Evolutionary conservation across 2,888 invertebrate genomes (phyloP), one percentile per base, ranked within the genome.

Genomic region (Mythimna loreyi): DNA sequence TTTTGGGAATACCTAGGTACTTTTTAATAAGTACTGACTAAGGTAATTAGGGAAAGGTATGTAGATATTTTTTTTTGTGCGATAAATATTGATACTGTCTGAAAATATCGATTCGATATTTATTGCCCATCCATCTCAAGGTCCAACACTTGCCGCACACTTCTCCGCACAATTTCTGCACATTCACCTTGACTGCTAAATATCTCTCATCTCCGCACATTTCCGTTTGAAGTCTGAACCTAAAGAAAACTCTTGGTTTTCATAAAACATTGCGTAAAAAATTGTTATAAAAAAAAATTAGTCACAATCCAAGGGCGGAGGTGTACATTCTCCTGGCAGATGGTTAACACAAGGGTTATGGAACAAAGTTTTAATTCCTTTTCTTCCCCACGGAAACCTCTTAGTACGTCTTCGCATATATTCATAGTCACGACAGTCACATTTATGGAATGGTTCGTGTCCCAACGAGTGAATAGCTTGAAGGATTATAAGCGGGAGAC

Each of bases 301-400:
- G 70, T 94, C 93, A 78, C 94, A 94, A 2, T 91, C 91, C 3
- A 87, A 72, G 2, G 87, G 88, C 6, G 92, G 92, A 30, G 90
- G 88, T 66, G 81, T 85, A 82, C 95, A 95, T 74, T 95, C 94
- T 11, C 91, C 93, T 0, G 94, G 93, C 57, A 93, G 76, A 71
- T 89, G 95, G 89, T 98, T 98, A 45, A 92, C 87, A 61, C 97
- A 96, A 9, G 97, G 97, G 90, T 99, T 98, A 95, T 99, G 99
- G 96, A 99, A 98, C 25, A 99, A 93, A n/a, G 97, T 95, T 88
- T 97, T 97, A 82, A 33, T 28, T 28, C 97, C 97, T 50, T 98
- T 99, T 87, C 98, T 98, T 59, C 98, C 98, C 99, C 99, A 99
- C n/a, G 99, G 99, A 93, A 97, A 99, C 85, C 96, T 97, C 95